A percentile compares a stretch with the other conserved stretches of the same genome.
Evolutionary conservation across 2,888 invertebrate species (phyloP).

Genomic region (Mimas tiliae): DNA sequence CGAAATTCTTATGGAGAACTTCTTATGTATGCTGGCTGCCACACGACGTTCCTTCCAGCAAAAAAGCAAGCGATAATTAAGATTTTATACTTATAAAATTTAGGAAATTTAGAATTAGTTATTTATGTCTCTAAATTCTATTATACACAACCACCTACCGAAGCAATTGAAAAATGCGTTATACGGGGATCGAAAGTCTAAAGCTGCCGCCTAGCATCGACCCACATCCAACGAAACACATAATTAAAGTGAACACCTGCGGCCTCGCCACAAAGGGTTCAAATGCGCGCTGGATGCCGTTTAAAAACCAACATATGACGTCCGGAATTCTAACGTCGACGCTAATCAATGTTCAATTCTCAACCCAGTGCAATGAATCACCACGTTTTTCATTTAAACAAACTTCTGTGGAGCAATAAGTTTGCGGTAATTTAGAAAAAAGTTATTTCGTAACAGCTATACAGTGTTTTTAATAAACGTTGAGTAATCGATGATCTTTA

Average conservation of each 20-base stretch:
- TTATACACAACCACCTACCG: too few relatives aligned
- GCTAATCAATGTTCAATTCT: slow-evolving; percentile 25
- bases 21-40: too few relatives aligned
- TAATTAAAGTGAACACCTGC: slow-evolving; percentile 68
- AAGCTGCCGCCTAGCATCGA: slow-evolving; percentile 29
- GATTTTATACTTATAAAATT: too few relatives aligned
- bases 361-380: too few relatives aligned
- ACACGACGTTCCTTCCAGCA: too few relatives aligned
- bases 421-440: too few relatives aligned
- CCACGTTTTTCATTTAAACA: background rate
- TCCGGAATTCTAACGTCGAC: slow-evolving; percentile 29
- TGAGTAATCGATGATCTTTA: background rate
- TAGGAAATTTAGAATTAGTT: too few relatives aligned
- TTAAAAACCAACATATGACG: slow-evolving; percentile 47
- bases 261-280: slow-evolving; percentile 50
- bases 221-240: slow-evolving; percentile 51
- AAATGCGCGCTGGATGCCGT: slow-evolving; percentile 38
- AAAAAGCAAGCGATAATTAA: too few relatives aligned
- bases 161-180: too few relatives aligned
- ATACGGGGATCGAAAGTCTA: too few relatives aligned
- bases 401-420: background rate
- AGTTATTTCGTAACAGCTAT: background rate
- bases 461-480: background rate
- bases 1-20: too few relatives aligned
- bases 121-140: too few relatives aligned